Evolutionary conservation across 92 coral and sea anemone genomes (phyloP).

Genomic region (Phymanthus crucifer): DNA sequence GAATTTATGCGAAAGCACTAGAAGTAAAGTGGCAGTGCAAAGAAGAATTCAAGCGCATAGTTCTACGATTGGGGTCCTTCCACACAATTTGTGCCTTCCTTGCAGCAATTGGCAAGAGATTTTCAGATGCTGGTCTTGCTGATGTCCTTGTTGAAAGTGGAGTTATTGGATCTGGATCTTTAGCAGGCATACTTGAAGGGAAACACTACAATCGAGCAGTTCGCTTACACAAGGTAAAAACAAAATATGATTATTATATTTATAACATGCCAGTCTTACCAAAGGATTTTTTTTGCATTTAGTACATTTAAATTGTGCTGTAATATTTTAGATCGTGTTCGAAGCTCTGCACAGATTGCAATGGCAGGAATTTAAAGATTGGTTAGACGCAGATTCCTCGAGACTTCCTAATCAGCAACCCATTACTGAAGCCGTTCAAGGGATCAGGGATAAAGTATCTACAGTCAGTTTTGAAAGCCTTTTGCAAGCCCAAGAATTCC

Average conservation of each 20-base stretch:
- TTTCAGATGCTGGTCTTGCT: constrained; percentile 28
- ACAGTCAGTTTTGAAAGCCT: constrained; percentile 40
- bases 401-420: constrained; percentile 7
- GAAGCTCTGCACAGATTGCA: constrained; percentile 39
- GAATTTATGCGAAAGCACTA: constrained; percentile 59
- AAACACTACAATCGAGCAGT: constrained; percentile 45
- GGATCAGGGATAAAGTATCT: constrained; percentile 40
- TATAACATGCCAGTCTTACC: background rate
- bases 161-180: constrained; percentile 31
- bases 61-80: constrained; percentile 40
- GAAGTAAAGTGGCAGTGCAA: constrained; percentile 38
- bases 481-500: constrained; percentile 43
- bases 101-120: constrained; percentile 13
- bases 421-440: constrained; percentile 24
- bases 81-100: constrained; percentile 34
- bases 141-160: constrained; percentile 29
- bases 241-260: background rate
- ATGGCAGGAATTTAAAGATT: constrained; percentile 31
- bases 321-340: constrained; percentile 43
- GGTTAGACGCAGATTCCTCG: constrained; percentile 25
- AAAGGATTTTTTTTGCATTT: background rate
- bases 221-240: constrained; percentile 30
- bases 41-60: constrained; percentile 39
- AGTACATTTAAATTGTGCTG: background rate
- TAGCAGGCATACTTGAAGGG: constrained; percentile 29